phyloP scores from a whole-genome alignment of 2,797 vertebrate genomes.

The Morelia viridis region DNA sequence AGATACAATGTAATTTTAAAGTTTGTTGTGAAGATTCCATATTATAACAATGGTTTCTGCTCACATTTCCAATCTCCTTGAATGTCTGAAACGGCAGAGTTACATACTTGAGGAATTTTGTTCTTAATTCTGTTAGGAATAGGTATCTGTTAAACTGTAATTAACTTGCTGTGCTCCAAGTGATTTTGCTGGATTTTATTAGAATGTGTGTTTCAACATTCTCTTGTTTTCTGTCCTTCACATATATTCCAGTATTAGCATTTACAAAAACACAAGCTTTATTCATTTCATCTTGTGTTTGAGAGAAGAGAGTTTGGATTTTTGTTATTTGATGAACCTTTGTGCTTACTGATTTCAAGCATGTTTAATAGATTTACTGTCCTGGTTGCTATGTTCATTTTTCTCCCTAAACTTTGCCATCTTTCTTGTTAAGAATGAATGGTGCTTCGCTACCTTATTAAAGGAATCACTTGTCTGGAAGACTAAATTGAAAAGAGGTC shows the following conservation, averaged over 20 bases:
- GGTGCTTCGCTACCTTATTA: conserved; percentile 73
- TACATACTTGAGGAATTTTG: not conserved
- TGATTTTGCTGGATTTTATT: conserved; percentile 11
- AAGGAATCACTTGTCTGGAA: conserved; percentile 62
- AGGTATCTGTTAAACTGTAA: not conserved
- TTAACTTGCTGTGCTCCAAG: not conserved
- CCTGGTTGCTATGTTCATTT: conserved; percentile 1
- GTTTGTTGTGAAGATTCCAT: not conserved
- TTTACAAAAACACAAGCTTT: not conserved
- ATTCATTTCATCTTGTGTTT: conserved; percentile 12
- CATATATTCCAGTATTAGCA: not conserved
- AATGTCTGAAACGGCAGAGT: not conserved
- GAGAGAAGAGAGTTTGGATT: not conserved
- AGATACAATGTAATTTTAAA: not conserved
- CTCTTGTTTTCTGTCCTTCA: not conserved
- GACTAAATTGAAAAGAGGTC: conserved; percentile 56
- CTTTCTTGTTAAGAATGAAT: conserved; percentile 78
- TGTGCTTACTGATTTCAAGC: not conserved
- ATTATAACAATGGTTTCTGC: not conserved
- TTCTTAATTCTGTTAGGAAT: not conserved
- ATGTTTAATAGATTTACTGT: not conserved
- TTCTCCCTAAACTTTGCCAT: conserved; percentile 64
- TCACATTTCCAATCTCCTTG: not conserved
- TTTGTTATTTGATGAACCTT: not conserved
- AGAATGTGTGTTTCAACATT: not conserved